Evolutionary conservation across 2,888 invertebrate genomes (phyloP).

Genomic region (Actias luna): DNA sequence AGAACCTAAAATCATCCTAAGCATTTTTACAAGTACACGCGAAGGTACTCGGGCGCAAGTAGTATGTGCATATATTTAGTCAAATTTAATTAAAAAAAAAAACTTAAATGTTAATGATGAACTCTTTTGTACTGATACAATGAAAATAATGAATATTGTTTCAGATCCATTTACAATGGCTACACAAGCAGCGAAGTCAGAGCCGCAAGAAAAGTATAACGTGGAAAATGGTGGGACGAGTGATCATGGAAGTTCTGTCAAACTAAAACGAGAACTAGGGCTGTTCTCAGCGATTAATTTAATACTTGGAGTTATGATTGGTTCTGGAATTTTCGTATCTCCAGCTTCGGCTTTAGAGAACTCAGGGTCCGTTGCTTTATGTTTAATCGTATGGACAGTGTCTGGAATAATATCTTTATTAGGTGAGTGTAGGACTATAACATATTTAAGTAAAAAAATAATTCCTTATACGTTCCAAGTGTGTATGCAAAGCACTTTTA

Average conservation of each 20-base stretch:
- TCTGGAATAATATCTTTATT: slow-evolving; percentile 90
- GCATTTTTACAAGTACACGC: too few relatives aligned
- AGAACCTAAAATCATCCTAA: too few relatives aligned
- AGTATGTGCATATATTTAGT: too few relatives aligned
- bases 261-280: slow-evolving; percentile 88
- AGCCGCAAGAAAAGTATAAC: slow-evolving; percentile 43
- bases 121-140: neutral
- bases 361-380: slow-evolving; percentile 90
- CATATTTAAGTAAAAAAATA: too few relatives aligned
- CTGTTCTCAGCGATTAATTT: slow-evolving; percentile 91
- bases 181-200: slow-evolving; percentile 42
- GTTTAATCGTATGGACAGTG: slow-evolving; percentile 88
- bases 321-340: slow-evolving; percentile 94
- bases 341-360: slow-evolving; percentile 88
- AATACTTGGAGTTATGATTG: slow-evolving; percentile 94
- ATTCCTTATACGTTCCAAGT: too few relatives aligned
- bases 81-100: too few relatives aligned
- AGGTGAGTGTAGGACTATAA: slow-evolving; percentile 84
- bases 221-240: slow-evolving; percentile 37
- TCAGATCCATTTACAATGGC: slow-evolving; percentile 43
- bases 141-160: neutral
- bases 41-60: too few relatives aligned
- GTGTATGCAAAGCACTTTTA: too few relatives aligned
- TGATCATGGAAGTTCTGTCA: slow-evolving; percentile 68
- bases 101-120: too few relatives aligned